These are phyloP conservation scores for Coelogynopora nodosa DNA, from an alignment of 2,888 invertebrate species.

Conservation along the genomic window DNA sequence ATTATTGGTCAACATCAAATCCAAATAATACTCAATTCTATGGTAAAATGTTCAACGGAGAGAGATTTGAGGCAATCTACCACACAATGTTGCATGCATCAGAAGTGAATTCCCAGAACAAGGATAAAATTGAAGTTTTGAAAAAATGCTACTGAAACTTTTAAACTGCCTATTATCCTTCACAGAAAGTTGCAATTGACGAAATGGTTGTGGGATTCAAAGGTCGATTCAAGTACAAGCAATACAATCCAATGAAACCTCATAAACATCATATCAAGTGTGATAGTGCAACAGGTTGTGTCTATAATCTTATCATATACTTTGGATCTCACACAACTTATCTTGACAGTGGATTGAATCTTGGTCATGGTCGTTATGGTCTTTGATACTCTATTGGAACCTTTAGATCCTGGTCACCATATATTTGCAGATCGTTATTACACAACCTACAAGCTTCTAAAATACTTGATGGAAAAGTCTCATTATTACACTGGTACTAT, in stretches of 20 bases:
- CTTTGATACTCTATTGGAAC: not conserved
- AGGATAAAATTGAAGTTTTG: not conserved
- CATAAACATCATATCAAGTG: slow-evolving; percentile 13
- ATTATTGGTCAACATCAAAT: not conserved
- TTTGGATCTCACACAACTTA: not conserved
- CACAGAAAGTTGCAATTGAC: not conserved
- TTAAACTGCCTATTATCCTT: not conserved
- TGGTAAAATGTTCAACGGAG: not conserved
- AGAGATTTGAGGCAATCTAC: not conserved
- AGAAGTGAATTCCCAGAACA: not conserved
- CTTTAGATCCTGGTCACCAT: not conserved
- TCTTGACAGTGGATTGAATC: not conserved
- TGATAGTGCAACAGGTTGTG: not conserved
- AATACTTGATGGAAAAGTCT: not conserved
- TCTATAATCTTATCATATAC: not conserved
- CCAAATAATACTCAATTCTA: not conserved
- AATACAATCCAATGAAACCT: slow-evolving; percentile 27
- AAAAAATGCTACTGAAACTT: not conserved
- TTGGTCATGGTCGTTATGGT: not conserved
- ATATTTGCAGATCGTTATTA: not conserved
- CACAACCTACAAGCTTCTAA: not conserved
- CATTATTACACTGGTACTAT: not conserved
- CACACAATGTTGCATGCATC: not conserved
- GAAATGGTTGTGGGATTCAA: not conserved
- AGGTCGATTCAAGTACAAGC: slow-evolving; percentile 5